Evolutionary conservation across 2,113 vertebrate species (phyloP), one percentile per base, ranked within the genome.

Genomic region (Trichomycterus rosablanca): DNA sequence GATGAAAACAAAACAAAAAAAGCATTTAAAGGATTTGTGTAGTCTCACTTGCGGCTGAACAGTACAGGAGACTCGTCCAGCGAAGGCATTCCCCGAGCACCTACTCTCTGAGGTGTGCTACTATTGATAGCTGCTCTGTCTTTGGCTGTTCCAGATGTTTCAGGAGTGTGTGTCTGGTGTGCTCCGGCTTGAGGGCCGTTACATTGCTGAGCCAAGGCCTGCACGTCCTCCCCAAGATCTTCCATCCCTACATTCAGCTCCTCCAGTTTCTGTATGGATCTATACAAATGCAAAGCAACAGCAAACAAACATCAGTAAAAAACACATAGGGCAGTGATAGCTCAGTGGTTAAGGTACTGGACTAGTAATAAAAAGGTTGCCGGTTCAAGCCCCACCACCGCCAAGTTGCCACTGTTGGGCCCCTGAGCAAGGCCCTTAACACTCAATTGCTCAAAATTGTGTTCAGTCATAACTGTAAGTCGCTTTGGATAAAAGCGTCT

Each of bases 221-320:
- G 80, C 2, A 87, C 84, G n/a, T 94, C 93, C 14, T 87, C 92
- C 66, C 89, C 91, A 60, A 85, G 81, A 71, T 74, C 89, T 58
- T 97, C 94, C 68, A 97, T 93, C 35, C 92, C 90, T 63, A 97
- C 86, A 56, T 97, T 99, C 81, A 98, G 86, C 73, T 98, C 93
- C 73, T 94, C 96, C 58, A 99, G 76, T 73, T 95, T 97, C 80
- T 94, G 94, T 76, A 99, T 97, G 52, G 96, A 99, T 68, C 95
- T 97, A 59, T 2, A 63, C 56, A 66, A 55, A 62, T 22, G 56
- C 4, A 37, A n/a, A 44, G 1, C 7, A 51, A 62, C 7, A 34
- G 12, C 3, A 42, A 19, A 4, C 7, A 10, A 1, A 34, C 4
- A n/a, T n/a, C n/a, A n/a, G n/a, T n/a, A n/a, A 39, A 30, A 30